Conservation (phyloP, 1,140 invertebrate genomes). For the Camponotus vicinus region DNA sequence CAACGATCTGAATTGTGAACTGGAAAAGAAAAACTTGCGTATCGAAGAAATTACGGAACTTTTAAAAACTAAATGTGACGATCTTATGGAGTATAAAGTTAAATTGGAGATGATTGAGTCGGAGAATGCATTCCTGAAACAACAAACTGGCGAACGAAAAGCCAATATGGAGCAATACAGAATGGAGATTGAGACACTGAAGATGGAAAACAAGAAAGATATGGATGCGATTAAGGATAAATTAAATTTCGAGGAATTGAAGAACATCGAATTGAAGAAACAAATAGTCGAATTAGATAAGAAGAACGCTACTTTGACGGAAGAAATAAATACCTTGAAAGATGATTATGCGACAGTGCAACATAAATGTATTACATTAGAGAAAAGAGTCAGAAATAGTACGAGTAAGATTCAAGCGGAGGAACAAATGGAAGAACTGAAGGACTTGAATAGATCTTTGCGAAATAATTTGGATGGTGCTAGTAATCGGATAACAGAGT, state of each 20-base stretch:
- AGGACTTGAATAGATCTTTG: conserved; percentile 78
- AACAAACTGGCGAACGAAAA: conserved; percentile 74
- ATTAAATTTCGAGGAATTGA: conserved; percentile 71
- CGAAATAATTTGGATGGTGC: conserved; percentile 81
- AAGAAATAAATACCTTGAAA: conserved; percentile 68
- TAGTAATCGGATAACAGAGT: conserved; percentile 79
- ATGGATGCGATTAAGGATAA: conserved; percentile 71
- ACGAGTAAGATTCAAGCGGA: conserved; percentile 74
- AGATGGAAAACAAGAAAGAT: conserved; percentile 67
- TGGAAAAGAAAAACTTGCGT: conserved; percentile 65
- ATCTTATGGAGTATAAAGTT: conserved; percentile 80
- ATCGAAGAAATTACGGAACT: conserved; percentile 77
- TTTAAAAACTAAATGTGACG: conserved; percentile 81
- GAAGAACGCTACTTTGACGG: conserved; percentile 65
- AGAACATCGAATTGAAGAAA: conserved; percentile 69
- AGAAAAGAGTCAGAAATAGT: conserved; percentile 78
- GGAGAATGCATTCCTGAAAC: conserved; percentile 77
- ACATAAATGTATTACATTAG: conserved; percentile 69
- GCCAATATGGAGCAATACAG: conserved; percentile 76
- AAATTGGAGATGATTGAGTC: conserved; percentile 78
- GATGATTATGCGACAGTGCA: conserved; percentile 64
- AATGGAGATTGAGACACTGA: conserved; percentile 74
- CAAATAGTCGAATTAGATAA: conserved; percentile 77
- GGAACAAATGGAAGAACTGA: conserved; percentile 73
- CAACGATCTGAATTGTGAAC: conserved; percentile 70